phyloP scores from a whole-genome alignment of 2,888 invertebrate species.

The Cecidostiba fungosa region DNA sequence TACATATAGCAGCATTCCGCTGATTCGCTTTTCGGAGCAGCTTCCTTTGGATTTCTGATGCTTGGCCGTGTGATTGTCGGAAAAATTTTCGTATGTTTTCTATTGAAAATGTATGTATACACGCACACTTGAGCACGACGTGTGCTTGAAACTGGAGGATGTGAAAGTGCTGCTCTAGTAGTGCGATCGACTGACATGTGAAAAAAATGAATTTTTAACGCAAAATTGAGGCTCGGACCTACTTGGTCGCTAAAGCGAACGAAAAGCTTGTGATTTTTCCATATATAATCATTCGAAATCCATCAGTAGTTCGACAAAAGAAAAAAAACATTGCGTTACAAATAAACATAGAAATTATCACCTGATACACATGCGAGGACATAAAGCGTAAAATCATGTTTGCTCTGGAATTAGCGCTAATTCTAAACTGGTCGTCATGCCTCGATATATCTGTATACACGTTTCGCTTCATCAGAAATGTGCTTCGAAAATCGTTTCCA shows the following conservation, averaged over 20 bases:
- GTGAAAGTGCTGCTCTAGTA: not conserved
- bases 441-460: not conserved
- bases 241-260: not conserved
- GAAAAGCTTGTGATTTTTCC: not conserved
- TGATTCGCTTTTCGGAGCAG: constrained; percentile 42
- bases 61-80: not conserved
- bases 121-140: not conserved
- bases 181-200: not conserved
- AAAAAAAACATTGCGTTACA: not conserved
- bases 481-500: not conserved
- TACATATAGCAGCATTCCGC: constrained; percentile 17
- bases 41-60: not conserved
- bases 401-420: not conserved
- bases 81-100: not conserved
- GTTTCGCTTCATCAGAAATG: not conserved
- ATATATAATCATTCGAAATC: too few relatives aligned
- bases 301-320: too few relatives aligned
- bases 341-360: not conserved
- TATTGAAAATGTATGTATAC: not conserved
- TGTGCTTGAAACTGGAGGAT: not conserved
- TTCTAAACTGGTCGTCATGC: not conserved
- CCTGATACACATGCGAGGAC: too few relatives aligned
- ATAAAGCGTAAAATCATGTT: not conserved
- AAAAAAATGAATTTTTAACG: not conserved
- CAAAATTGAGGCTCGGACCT: not conserved